Base-by-base conservation (phyloP, 53 echinoderm and acorn worm species). In the Pentamera pediparva region DNA sequence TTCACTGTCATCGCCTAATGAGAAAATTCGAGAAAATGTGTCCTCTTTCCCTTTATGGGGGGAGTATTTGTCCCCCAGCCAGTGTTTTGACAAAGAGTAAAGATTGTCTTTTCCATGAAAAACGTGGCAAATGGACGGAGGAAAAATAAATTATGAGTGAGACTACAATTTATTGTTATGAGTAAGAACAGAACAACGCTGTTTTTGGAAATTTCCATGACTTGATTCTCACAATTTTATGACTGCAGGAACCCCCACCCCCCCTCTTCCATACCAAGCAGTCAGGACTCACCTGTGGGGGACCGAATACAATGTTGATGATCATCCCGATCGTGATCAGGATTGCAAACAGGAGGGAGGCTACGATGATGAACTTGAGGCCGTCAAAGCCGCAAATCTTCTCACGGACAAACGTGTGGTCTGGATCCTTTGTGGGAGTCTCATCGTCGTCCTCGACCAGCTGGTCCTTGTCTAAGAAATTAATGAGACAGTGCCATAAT, bases 301-400 rank as follows among this genome's bases (percentile, higher is more conserved):
- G 48, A 32, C 96, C 96, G 51, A 86, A 48, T 33, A 87, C 51
- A 60, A 96, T 91, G 64, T 85, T 83, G 38, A 96, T 65, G 36
- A 91, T 65, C 86, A 96, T 79, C 5, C 83, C 96, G 18, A 76
- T 69, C 1, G 89, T 88, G 47, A 96, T 79, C 3, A 81, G 85
- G 21, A 96, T 22, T 1, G 90, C 88, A 45, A 91, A 88, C 2
- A 91, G 52, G 0, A 96, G 21, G 28, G 88, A 83, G 1, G 87
- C 69, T 0, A 96, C 77, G 39, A 96, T 71, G 75, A 96, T 96
- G 79, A 96, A 79, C 28, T 81, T 84, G 52, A 96, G 83, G 11
- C 96, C 96, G 65, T 93, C 89, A 50, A 77, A 89, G 33, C 93
- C 93, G 28, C 70, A 89, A 61, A 93, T 93, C 11, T 67, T 52